Conservation (phyloP, 2,797 vertebrate species). For the Kryptolebias ocellatus region DNA sequence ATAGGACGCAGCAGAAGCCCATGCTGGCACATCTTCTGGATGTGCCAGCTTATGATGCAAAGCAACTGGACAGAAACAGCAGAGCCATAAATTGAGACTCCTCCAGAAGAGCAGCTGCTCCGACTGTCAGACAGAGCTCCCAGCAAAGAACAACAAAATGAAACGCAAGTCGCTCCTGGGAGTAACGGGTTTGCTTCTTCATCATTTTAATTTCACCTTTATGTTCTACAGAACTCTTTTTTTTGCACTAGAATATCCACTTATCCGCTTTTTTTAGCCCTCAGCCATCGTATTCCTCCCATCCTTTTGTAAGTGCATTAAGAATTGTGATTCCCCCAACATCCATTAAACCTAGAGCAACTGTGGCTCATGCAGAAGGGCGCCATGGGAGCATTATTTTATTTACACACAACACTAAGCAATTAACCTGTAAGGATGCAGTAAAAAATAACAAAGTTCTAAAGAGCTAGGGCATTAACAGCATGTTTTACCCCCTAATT, state of each 20-base stretch:
- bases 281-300: neutral
- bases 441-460: neutral
- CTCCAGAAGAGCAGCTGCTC: conserved; percentile 30
- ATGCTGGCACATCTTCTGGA: conserved; percentile 30
- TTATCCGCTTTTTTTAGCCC: conserved; percentile 27
- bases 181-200: conserved; percentile 29
- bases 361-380: neutral
- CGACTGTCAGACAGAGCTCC: conserved; percentile 25
- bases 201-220: conserved; percentile 37
- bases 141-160: conserved; percentile 25
- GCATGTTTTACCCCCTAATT: neutral
- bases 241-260: conserved; percentile 18
- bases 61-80: conserved; percentile 18
- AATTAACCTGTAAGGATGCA: neutral
- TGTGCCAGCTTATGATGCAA: conserved; percentile 17
- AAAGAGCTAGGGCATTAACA: neutral
- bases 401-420: neutral
- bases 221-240: conserved; percentile 18
- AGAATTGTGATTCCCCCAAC: conserved; percentile 2
- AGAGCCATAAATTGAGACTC: conserved; percentile 32
- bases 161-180: conserved; percentile 38
- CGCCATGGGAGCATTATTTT: neutral
- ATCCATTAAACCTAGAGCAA: conserved; percentile 3
- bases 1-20: conserved; percentile 27
- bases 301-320: neutral